These are phyloP conservation scores for Hippocampus zosterae DNA, from an alignment of 2,113 vertebrate species.

Conservation along the genomic window DNA sequence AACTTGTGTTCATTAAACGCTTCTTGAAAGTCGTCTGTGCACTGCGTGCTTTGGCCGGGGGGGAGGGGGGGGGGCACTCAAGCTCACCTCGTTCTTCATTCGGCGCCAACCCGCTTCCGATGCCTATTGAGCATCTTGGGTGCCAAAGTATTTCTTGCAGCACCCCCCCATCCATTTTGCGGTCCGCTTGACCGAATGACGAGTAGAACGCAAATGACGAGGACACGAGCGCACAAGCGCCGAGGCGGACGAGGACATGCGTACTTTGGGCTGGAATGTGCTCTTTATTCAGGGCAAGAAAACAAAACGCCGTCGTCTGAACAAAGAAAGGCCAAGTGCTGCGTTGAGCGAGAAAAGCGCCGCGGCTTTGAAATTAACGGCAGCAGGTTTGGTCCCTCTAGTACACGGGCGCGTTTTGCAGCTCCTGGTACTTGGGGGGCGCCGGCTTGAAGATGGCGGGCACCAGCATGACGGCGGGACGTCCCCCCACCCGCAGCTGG, in stretches of 20 bases:
- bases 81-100: too few relatives aligned
- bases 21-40: too few relatives aligned
- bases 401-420: neutral
- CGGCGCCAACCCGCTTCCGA: too few relatives aligned
- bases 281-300: neutral
- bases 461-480: neutral
- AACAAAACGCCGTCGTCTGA: neutral
- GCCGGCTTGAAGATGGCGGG: constrained; percentile 2
- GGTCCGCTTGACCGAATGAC: too few relatives aligned
- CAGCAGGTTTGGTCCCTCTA: neutral
- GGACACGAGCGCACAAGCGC: too few relatives aligned
- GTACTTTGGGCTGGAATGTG: neutral
- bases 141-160: too few relatives aligned
- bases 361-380: too few relatives aligned
- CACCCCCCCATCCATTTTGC: too few relatives aligned
- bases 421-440: constrained; percentile 8
- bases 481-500: neutral
- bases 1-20: neutral
- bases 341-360: neutral
- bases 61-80: neutral
- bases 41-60: neutral
- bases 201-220: too few relatives aligned
- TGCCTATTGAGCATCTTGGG: too few relatives aligned
- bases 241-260: too few relatives aligned
- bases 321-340: neutral